Base-by-base conservation (phyloP, 2,888 invertebrate genomes). In the Drosophila greeni region DNA sequence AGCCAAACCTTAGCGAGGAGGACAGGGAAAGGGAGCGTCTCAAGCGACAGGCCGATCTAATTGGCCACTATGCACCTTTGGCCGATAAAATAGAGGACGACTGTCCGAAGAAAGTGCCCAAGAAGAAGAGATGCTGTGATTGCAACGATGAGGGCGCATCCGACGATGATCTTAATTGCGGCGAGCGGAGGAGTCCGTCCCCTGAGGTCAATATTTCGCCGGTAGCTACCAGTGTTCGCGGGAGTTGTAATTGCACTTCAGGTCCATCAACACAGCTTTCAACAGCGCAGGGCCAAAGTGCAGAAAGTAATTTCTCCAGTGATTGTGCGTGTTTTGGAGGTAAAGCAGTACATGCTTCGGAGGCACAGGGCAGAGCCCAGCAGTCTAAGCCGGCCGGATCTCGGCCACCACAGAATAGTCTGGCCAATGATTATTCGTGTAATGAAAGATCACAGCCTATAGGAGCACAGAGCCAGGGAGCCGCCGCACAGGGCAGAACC, bases 41-140 rank as follows among this genome's bases (percentile, higher is more conserved):
- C 20, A 9, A 12, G 2, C 3, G 23, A 16, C 20, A 20, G 16
- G 42, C 29, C 4, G 1, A 26, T n/a, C 31, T n/a, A 12, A n/a
- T 20, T 1, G 57, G 57, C 6, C 34, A 59, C 55, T 55, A 55
- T 16, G 16, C 36, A 1, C 43, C 58, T 0, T 43, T 58, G 34
- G 2, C n/a, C 16, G 58, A 58, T 20, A 12, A 12, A 4, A 2
- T 1, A 0, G 3, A 9, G 0, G 37, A 20, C 16, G 26, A 11
- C 5, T 37, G 36, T 9, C 36, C 36, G 9, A 16, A 16, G 36
- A 1, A 3, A 16, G 2, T 0, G 33, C 16, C 36, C 37, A 37
- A 18, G 18, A 37, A 37, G 18, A 18, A 20, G 12, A 20, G 3
- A 1, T 39, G 39, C 6, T 39, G 20, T 20, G 16, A 36, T 16